phyloP scores from a whole-genome alignment of 2,888 invertebrate species.

The Cheilosia urbana region DNA sequence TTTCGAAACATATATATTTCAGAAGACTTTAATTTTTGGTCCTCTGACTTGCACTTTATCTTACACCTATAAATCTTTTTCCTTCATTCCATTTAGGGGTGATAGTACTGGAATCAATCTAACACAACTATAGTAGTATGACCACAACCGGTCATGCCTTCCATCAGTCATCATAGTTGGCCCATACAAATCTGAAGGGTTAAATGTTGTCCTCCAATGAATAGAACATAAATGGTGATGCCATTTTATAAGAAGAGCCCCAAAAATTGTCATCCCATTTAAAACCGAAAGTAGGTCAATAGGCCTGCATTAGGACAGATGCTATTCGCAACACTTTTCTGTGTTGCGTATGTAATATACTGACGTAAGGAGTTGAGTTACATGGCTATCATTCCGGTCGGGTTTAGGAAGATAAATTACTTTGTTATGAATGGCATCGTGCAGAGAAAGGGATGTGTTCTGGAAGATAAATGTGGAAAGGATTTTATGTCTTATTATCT shows the following conservation, averaged over 20 bases:
- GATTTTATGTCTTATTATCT: constrained; percentile 51
- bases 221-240: constrained; percentile 32
- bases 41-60: too few relatives aligned
- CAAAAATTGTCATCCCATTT: constrained; percentile 32
- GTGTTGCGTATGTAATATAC: neutral
- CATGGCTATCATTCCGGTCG: constrained; percentile 1
- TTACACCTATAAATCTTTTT: too few relatives aligned
- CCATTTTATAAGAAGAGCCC: constrained; percentile 30
- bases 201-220: neutral
- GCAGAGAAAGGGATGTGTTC: neutral
- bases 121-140: too few relatives aligned
- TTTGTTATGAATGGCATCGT: neutral
- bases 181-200: too few relatives aligned
- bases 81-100: too few relatives aligned
- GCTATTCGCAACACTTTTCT: neutral
- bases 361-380: constrained; percentile 29
- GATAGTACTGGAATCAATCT: too few relatives aligned
- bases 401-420: constrained; percentile 25
- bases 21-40: too few relatives aligned
- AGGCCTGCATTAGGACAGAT: constrained; percentile 34
- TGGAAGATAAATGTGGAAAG: constrained; percentile 31
- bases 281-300: constrained; percentile 35
- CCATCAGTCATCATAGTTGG: too few relatives aligned
- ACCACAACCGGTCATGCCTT: too few relatives aligned
- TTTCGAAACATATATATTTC: too few relatives aligned